Conservation (phyloP, 1,140 invertebrate genomes). For the Diorhabda sublineata region DNA sequence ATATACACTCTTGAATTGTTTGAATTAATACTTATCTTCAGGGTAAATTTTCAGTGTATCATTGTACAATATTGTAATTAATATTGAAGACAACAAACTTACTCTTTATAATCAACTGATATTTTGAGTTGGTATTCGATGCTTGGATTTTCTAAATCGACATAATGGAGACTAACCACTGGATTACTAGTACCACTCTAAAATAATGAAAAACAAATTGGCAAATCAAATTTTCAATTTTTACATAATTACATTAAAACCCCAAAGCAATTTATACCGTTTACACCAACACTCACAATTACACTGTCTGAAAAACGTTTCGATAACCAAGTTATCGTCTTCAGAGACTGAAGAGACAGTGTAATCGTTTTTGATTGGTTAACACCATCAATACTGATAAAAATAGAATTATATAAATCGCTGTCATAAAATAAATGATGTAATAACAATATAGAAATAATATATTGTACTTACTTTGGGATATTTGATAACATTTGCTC, state of each 20-base stretch:
- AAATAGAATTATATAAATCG: no score
- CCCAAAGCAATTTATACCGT: not conserved
- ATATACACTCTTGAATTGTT: no score
- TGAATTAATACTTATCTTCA: no score
- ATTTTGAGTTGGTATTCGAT: conserved; percentile 25
- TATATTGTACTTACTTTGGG: conserved; percentile 66
- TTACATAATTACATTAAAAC: not conserved
- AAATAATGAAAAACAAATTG: conserved; percentile 29
- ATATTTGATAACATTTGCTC: conserved; percentile 69
- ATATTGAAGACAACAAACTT: conserved; percentile 10
- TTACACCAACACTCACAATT: no score
- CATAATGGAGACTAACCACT: conserved; percentile 62
- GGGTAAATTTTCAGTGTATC: not conserved
- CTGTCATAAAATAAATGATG: no score
- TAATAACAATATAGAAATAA: no score
- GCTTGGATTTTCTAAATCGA: conserved; percentile 52
- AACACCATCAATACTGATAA: not conserved
- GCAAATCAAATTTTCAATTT: not conserved
- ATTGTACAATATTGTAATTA: not conserved
- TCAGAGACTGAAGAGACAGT: not conserved
- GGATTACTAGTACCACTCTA: conserved; percentile 78
- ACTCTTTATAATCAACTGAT: conserved; percentile 25
- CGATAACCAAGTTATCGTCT: no score
- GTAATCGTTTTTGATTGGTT: not conserved
- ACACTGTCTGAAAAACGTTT: no score